Percentiles rank a stretch among this genome's conserved stretches.
Evolutionary conservation across 2,797 vertebrate species (phyloP).

Genomic region (Taeniopygia guttata): DNA sequence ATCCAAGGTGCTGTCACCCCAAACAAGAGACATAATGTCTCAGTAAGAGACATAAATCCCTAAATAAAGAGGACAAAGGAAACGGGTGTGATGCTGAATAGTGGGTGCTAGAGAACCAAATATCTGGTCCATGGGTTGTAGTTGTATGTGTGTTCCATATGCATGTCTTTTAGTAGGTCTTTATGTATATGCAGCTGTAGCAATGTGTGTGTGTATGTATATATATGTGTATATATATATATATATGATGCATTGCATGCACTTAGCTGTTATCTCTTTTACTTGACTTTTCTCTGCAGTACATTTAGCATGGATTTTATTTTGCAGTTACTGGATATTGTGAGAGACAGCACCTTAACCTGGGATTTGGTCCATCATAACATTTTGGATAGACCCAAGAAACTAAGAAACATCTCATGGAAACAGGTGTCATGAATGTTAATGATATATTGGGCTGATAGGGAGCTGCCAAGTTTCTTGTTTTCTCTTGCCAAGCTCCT

Average conservation of each 20-base stretch:
- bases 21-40: not conserved
- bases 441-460: not conserved
- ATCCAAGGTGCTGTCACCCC: not conserved
- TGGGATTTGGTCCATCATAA: not conserved
- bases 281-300: not conserved
- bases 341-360: not conserved
- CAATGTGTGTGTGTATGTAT: no score
- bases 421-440: not conserved
- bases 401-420: not conserved
- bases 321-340: not conserved
- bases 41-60: not conserved
- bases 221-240: accelerated
- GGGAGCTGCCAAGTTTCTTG: not conserved
- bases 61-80: not conserved
- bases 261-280: not conserved
- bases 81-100: not conserved
- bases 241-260: not conserved
- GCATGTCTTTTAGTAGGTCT: no score
- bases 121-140: not conserved
- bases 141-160: not conserved
- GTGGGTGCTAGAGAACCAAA: not conserved
- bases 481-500: not conserved
- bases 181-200: not conserved
- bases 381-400: not conserved
- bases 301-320: accelerated